Conservation (phyloP, 2,113 vertebrate species). For the Micromys minutus region DNA sequence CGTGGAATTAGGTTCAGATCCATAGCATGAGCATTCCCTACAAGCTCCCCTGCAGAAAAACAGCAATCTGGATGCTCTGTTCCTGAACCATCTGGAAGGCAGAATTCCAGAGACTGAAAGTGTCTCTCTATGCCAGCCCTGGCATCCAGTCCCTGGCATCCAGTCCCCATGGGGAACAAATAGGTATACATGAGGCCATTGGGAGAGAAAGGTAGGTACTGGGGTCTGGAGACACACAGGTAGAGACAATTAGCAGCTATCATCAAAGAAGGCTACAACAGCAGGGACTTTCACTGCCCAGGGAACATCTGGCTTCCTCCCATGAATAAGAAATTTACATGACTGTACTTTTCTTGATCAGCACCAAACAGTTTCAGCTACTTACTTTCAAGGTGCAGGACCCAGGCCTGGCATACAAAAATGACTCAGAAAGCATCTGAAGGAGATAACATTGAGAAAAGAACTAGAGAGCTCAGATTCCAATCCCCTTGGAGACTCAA, state of each 20-base stretch:
- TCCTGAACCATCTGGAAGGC: neutral
- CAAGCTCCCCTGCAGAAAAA: no score
- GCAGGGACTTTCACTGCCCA: neutral
- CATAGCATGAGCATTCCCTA: neutral
- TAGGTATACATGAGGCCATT: accelerated
- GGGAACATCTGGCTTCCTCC: neutral
- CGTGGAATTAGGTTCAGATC: neutral
- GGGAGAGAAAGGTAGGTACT: neutral
- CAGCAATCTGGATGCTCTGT: neutral
- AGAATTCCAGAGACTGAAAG: neutral
- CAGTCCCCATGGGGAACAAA: neutral
- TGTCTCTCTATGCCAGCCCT: neutral
- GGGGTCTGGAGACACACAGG: neutral
- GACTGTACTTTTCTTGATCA: neutral
- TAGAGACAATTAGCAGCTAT: conserved; percentile 10
- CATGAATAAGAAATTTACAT: neutral
- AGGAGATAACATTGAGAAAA: neutral
- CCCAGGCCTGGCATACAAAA: neutral
- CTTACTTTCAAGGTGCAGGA: neutral
- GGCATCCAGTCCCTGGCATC: neutral
- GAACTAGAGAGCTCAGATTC: neutral
- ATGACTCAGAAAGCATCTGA: neutral
- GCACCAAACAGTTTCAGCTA: neutral
- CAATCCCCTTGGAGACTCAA: neutral
- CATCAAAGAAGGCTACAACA: neutral